Base-by-base conservation (phyloP, 1,140 invertebrate species). In the Dreissena rostriformis region DNA sequence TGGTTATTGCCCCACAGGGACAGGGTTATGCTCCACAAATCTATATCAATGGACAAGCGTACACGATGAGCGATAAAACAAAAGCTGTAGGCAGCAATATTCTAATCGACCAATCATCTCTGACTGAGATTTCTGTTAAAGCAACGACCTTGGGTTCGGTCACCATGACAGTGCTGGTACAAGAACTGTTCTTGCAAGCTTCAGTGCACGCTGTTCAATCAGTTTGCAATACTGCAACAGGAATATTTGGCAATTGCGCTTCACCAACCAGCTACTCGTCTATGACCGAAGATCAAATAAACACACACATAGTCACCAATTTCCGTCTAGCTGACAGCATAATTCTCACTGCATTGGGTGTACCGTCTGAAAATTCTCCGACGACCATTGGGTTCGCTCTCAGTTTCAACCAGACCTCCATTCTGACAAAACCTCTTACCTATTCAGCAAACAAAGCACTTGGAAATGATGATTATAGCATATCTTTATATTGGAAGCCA, bases 401-500 rank as follows among this genome's bases (percentile, higher is more conserved):
- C 15, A 85, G 74, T 0, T 88, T 89, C 83, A 87, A 89, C 52
- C 81, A 84, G 49, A 88, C 85, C 15, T 80, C 85, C 15, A 83
- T 65, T 15, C 72, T 83, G 53, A 79, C 85, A 1, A 55, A 66
- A 19, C 83, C 82, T 19, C 51, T 88, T n/a, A 76, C 17, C 22
- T 78, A 80, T 15, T n/a, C 51, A 52, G 49, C 39, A 28, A 73
- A 39, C 22, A 68, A 68, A 70, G 51, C 39, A 22, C 17, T 71
- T 4, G 67, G 15, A 53, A 63, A 29, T 7, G 51, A 49, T 14
- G 84, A 88, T 57, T 82, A 86, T 55, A 86, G 85, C 77, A 66
- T 89, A 53, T 85, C 81, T 24, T 55, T 89, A 1, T 84, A 87
- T 24, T 79, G 88, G n/a, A 88, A 86, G 29, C 85, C 88, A 26